A percentile compares a stretch with the other conserved stretches of the same genome.
phyloP scores from a whole-genome alignment of 2,888 invertebrate genomes.

The Crossocerus cetratus region DNA sequence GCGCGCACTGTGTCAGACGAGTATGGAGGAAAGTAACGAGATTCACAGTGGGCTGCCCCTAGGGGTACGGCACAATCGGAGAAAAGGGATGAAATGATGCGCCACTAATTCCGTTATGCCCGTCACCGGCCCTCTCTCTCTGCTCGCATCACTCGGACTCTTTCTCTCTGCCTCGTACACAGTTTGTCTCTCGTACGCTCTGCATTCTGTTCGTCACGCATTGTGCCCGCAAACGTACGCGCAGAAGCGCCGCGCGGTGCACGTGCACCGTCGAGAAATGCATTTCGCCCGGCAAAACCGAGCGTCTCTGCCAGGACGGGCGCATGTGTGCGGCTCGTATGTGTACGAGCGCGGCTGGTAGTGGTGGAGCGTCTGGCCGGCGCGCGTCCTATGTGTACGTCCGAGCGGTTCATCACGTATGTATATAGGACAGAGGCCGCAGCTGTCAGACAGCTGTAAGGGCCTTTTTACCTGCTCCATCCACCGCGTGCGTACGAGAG shows the following conservation, averaged over 20 bases:
- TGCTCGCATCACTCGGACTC: not conserved
- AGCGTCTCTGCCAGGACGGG: not conserved
- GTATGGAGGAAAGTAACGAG: slow-evolving; percentile 51
- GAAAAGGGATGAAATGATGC: slow-evolving; percentile 71
- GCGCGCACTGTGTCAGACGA: slow-evolving; percentile 17
- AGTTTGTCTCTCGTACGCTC: not conserved
- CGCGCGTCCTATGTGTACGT: slow-evolving; percentile 30
- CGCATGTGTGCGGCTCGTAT: not conserved
- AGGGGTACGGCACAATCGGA: slow-evolving; percentile 43
- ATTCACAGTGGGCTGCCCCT: slow-evolving; percentile 43
- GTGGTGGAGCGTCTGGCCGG: slow-evolving; percentile 16
- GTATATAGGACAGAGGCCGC: slow-evolving; percentile 76
- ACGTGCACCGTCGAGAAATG: slow-evolving; percentile 55
- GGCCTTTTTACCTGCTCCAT: slow-evolving; percentile 75
- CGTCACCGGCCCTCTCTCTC: slow-evolving; percentile 44
- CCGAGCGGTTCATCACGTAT: slow-evolving; percentile 71
- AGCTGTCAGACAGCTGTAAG: slow-evolving; percentile 77
- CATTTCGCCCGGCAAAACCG: slow-evolving; percentile 31
- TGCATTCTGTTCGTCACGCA: slow-evolving; percentile 39
- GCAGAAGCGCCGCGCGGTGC: slow-evolving; percentile 34
- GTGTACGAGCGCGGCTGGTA: not conserved
- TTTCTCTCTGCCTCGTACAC: not conserved
- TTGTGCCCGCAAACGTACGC: slow-evolving; percentile 44
- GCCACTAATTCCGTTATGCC: slow-evolving; percentile 72
- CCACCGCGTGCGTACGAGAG: slow-evolving; percentile 61